Percentiles rank a stretch among this genome's conserved stretches.
phyloP scores from a whole-genome alignment of 2,113 vertebrate species.

The Leptodactylus fuscus region DNA sequence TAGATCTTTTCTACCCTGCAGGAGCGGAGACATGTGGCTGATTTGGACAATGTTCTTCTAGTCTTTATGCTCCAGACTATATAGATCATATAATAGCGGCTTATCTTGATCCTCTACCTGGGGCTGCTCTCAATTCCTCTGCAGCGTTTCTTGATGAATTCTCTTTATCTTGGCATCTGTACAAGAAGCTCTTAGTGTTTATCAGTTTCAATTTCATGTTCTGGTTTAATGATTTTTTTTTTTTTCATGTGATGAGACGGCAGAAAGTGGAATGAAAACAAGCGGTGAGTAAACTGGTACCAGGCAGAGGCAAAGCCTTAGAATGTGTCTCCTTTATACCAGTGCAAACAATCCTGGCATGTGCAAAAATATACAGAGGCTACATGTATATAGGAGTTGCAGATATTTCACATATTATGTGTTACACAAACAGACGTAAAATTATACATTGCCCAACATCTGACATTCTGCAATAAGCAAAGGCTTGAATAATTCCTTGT shows the following conservation, averaged over 20 bases:
- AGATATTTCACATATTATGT: background rate
- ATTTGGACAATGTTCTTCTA: background rate
- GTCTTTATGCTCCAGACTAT: background rate
- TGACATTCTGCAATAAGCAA: constrained; percentile 7
- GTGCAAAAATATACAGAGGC: background rate
- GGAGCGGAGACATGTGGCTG: background rate
- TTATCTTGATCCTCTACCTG: constrained; percentile 31
- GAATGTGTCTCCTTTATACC: background rate
- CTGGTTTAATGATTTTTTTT: constrained; percentile 34
- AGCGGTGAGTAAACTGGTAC: background rate
- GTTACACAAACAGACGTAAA: background rate
- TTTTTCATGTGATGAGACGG: background rate
- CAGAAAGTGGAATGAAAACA: constrained; percentile 14
- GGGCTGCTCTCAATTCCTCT: background rate
- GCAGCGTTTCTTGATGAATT: constrained; percentile 13
- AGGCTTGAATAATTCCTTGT: background rate
- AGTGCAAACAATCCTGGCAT: background rate
- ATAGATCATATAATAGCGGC: background rate
- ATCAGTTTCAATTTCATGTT: constrained; percentile 50
- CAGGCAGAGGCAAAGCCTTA: background rate
- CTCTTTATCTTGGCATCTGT: constrained; percentile 44
- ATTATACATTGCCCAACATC: constrained; percentile 4
- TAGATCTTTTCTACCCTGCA: no score
- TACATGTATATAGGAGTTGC: background rate
- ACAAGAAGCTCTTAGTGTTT: constrained; percentile 43